These are phyloP conservation scores for Neotoxoptera formosana DNA, from an alignment of 1,140 invertebrate species.

Conservation along the genomic window DNA sequence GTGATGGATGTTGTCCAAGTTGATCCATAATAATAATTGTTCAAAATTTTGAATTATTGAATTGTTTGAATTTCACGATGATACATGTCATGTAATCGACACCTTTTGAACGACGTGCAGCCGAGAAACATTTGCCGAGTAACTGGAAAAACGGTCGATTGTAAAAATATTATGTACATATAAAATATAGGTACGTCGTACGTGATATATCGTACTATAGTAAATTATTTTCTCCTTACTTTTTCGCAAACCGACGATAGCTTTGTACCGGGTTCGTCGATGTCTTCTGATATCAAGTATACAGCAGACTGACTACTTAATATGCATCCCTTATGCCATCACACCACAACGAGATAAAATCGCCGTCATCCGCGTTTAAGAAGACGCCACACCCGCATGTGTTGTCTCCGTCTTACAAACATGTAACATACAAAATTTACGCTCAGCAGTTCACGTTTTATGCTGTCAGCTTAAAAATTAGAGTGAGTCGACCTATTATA, in stretches of 20 bases:
- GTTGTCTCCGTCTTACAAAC: too few relatives aligned
- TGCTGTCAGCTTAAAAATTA: too few relatives aligned
- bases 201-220: not conserved
- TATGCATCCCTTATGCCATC: conserved; percentile 99
- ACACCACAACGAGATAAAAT: conserved; percentile 96
- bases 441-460: too few relatives aligned
- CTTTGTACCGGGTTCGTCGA: conserved; percentile 71
- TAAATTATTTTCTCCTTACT: conserved; percentile 67
- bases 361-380: conserved; percentile 71
- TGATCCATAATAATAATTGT: too few relatives aligned
- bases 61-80: not conserved
- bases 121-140: not conserved
- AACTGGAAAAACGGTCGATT: not conserved
- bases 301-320: conserved; percentile 93
- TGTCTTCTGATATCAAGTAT: conserved; percentile 79
- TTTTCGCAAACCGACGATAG: conserved; percentile 92
- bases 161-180: too few relatives aligned
- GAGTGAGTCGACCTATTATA: too few relatives aligned
- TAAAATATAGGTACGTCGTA: too few relatives aligned
- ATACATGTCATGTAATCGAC: not conserved
- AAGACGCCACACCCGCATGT: too few relatives aligned
- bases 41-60: too few relatives aligned
- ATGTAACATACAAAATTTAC: too few relatives aligned
- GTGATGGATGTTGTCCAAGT: too few relatives aligned
- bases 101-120: not conserved